phyloP scores from a whole-genome alignment of 2,797 vertebrate genomes.

The Acridotheres tristis region DNA sequence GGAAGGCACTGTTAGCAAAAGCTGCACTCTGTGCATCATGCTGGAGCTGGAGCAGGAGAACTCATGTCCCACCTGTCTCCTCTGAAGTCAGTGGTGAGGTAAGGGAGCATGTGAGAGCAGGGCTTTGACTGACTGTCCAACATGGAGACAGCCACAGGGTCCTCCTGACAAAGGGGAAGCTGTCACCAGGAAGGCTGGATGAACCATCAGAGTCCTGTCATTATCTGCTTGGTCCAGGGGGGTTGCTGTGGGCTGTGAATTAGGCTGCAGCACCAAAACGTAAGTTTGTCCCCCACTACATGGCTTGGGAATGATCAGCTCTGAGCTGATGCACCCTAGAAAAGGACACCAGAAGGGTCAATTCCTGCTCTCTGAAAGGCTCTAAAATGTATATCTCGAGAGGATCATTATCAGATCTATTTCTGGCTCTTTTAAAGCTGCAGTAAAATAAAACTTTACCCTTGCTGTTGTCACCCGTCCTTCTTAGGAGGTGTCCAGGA shows the following conservation, averaged over 20 bases:
- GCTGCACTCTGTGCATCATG: neutral
- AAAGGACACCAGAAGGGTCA: neutral
- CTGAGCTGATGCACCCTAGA: neutral
- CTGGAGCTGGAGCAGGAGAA: neutral
- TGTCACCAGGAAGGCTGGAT: neutral
- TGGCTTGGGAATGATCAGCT: neutral
- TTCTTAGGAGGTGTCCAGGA: neutral
- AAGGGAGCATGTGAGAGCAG: neutral
- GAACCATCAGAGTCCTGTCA: neutral
- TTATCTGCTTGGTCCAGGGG: neutral
- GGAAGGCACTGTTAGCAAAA: neutral
- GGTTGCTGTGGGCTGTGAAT: neutral
- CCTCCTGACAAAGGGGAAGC: neutral
- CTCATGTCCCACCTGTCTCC: neutral
- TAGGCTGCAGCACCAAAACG: neutral
- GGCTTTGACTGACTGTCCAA: neutral
- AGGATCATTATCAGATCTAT: neutral
- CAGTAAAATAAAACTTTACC: neutral
- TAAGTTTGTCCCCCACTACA: neutral
- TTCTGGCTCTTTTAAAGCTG: constrained; percentile 19
- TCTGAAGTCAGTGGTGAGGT: neutral
- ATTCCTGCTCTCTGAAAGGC: neutral
- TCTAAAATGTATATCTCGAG: neutral
- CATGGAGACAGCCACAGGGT: neutral
- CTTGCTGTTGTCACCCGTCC: neutral